Percentiles rank a stretch among this genome's conserved stretches.
phyloP scores from a whole-genome alignment of 2,113 vertebrate genomes.

The Rousettus leschenaultii region DNA sequence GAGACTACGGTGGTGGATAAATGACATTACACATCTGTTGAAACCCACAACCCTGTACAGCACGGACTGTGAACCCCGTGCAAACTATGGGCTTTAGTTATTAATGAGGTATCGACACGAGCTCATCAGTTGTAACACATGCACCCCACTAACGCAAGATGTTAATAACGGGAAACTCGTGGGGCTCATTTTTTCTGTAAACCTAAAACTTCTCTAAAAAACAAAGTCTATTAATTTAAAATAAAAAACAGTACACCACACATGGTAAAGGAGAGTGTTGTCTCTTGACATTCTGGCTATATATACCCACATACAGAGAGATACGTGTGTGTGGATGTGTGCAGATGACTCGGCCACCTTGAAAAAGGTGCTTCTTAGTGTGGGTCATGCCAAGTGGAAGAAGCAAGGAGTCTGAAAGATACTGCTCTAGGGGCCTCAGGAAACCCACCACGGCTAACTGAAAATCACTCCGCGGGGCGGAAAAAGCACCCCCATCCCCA shows the following conservation, averaged over 20 bases:
- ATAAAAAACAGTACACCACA: not conserved
- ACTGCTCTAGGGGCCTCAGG: not conserved
- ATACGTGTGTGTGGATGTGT: accelerated
- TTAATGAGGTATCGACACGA: not conserved
- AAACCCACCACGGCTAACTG: not conserved
- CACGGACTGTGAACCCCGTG: not conserved
- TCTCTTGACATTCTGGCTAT: not conserved
- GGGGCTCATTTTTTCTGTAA: not conserved
- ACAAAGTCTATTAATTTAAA: not conserved
- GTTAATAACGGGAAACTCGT: not conserved
- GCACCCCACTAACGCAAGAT: not conserved
- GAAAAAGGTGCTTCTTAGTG: not conserved
- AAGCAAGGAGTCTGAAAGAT: not conserved
- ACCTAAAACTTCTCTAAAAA: conserved; percentile 2
- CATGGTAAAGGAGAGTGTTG: not conserved
- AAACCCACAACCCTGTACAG: not conserved
- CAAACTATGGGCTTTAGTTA: not conserved
- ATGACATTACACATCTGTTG: not conserved
- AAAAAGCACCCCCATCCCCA: not conserved
- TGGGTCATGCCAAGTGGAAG: not conserved
- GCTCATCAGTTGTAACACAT: not conserved
- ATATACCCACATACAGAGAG: not conserved
- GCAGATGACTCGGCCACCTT: not conserved
- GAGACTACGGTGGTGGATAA: not conserved
- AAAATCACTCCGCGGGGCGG: not conserved